Evolutionary conservation across 1,140 invertebrate species (phyloP).

Genomic region (Bombus soroeensis): DNA sequence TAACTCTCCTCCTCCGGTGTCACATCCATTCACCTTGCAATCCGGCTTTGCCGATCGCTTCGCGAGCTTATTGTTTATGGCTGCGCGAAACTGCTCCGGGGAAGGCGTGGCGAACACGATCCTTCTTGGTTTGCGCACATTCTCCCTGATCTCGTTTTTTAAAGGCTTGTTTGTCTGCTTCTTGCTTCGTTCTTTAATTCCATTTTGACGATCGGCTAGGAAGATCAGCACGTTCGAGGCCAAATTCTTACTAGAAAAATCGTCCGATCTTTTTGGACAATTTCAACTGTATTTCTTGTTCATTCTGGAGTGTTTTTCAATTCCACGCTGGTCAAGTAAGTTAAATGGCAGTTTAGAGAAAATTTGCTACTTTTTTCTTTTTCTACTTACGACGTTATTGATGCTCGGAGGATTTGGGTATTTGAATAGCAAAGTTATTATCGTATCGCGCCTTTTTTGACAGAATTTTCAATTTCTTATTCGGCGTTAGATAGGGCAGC

Average conservation of each 20-base stretch:
- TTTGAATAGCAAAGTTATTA: too few species aligned
- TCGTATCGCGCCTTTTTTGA: too few species aligned
- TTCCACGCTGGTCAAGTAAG: too few species aligned
- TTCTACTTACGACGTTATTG: too few species aligned
- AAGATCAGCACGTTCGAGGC: background rate
- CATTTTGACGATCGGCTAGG: background rate
- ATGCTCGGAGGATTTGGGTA: too few species aligned
- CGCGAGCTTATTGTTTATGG: constrained; percentile 54
- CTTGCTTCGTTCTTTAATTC: background rate
- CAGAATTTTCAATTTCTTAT: too few species aligned
- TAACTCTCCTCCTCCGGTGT: constrained; percentile 49
- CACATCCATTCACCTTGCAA: constrained; percentile 63
- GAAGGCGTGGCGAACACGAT: constrained; percentile 2
- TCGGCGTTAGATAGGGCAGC: too few species aligned
- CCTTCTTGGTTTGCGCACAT: background rate
- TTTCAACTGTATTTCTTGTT: background rate
- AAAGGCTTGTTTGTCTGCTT: too few species aligned
- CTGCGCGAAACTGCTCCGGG: background rate
- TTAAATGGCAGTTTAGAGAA: too few species aligned
- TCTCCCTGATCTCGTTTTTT: background rate
- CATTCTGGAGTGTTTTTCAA: too few species aligned
- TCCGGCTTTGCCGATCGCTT: constrained; percentile 28
- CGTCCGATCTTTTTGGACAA: background rate
- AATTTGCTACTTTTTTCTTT: too few species aligned
- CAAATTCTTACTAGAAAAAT: background rate